Evolutionary conservation across 2,113 vertebrate genomes (phyloP), one percentile per base, ranked within the genome.

Genomic region (Lanius collurio): DNA sequence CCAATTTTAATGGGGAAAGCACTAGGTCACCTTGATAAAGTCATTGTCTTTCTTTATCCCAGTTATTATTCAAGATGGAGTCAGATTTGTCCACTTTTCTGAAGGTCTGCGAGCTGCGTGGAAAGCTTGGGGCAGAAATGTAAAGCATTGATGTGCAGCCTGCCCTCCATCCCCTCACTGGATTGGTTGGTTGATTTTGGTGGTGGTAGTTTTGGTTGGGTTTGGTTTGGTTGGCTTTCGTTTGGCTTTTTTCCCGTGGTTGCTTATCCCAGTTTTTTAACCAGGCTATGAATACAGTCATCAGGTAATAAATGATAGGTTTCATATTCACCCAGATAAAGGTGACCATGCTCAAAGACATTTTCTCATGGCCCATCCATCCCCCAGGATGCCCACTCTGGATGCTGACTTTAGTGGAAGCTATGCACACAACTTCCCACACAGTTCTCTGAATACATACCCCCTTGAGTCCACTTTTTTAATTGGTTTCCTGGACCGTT

Each of bases 401-500:
- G 64, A 67, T 24, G 9, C 31, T 63, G 55, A 83, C 60, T 93
- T 91, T 65, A 84, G 84, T 75, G 75, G 83, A 97, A 93, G 78
- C 15, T 93, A 79, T 53, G 78, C 76, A 77, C 68, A 59, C n/a
- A 92, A 39, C 88, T 70, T 94, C 95, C 94, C 94, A 93, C 93
- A 82, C 57, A 91, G 35, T 77, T 77, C 64, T 69, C 79, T 88
- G 69, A 83, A 88, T 14, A 64, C 49, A 69, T 42, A 91, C 28
- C 67, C 67, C 69, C 79, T 52, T 10, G 50, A 88, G 86, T 86
- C 56, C 39, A 79, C 44, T 82, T 31, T 79, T 93, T 92, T n/a
- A 94, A 92, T 92, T 44, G 28, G 35, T 92, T 97, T 97, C 93
- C 89, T 94, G 93, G 93, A 90, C 37, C n/a, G 65, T 87, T 95